Base-by-base conservation (phyloP, 2,113 vertebrate genomes). In the Odobenus rosmarus region DNA sequence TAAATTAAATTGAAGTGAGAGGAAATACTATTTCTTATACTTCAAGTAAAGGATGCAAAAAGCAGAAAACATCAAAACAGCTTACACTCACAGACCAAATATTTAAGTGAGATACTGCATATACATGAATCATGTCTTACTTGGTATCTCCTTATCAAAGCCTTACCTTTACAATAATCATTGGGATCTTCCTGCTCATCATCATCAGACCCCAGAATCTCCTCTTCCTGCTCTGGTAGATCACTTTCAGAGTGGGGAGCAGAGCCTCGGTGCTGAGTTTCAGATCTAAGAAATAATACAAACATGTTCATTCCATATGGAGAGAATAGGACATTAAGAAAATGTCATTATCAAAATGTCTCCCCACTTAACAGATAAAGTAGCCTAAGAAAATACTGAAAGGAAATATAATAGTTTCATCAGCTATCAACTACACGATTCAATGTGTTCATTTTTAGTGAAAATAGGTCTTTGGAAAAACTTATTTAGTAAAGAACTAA, bases 111-210 rank as follows among this genome's bases (percentile, higher is more conserved):
- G 59, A 67, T 87, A 46, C 0, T 53, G 12, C 42, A 81, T 33
- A 79, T 7, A 62, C 19, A 9, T n/a, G 21, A 51, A n/a, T 33
- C 62, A 46, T 3, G 19, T 4, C n/a, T 88, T 26, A 21, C 51
- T 46, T 42, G 23, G 18, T 16, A 31, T 19, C 23, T 51, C 26
- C 42, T 82, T 3, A 57, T 5, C 59, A 51, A 74, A 85, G 39
- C 14, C 97, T 97, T 86, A 99, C 99, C 99, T 98, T 99, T 99
- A 98, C 99, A 99, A 97, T 99, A 99, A 98, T 99, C 99, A 62
- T 99, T 99, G 62, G 99, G 99, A 96, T 99, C 99, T 94, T 99
- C 99, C 92, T 99, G 99, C 88, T 99, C 99, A 26, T 99, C 99
- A 1, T 99, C 99, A 88, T 99, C 99, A 28, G 99, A 99, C 36